These are phyloP conservation scores for Ophonus ardosiacus DNA, from an alignment of 2,888 invertebrate genomes.

Conservation along the genomic window DNA sequence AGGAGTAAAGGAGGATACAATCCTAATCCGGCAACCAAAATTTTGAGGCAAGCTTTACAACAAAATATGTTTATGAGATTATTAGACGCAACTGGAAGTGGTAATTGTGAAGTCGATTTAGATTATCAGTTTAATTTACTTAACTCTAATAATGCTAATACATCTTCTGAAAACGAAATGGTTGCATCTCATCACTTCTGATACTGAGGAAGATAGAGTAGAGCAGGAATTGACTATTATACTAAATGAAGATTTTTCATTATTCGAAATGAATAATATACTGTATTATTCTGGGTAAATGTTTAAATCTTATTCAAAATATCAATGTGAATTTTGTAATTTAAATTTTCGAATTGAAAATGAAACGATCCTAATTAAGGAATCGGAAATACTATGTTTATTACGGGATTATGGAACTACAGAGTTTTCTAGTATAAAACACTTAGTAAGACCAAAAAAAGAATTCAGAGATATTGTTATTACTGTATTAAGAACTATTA, in stretches of 20 bases:
- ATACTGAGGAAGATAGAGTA: background rate
- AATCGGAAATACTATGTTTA: background rate
- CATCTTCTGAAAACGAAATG: background rate
- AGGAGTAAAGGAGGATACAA: slow-evolving; percentile 65
- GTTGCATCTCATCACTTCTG: no score
- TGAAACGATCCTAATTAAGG: background rate
- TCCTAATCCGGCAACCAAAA: slow-evolving; percentile 60
- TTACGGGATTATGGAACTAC: background rate
- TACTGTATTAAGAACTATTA: background rate
- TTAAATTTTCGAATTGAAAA: background rate
- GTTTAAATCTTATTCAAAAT: background rate
- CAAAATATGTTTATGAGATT: slow-evolving; percentile 49
- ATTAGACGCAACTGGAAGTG: background rate
- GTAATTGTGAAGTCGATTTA: slow-evolving; percentile 55
- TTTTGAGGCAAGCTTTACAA: slow-evolving; percentile 61
- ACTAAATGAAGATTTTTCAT: slow-evolving; percentile 4
- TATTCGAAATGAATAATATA: slow-evolving; percentile 53
- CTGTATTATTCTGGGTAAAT: slow-evolving; percentile 59
- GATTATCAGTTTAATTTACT: slow-evolving; percentile 5
- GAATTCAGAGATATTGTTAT: background rate
- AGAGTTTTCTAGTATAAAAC: background rate
- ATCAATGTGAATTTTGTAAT: background rate
- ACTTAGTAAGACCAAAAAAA: background rate
- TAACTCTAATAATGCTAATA: background rate
- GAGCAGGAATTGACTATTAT: background rate